Percentiles rank a stretch among this genome's conserved stretches.
phyloP scores from a whole-genome alignment of 2,888 invertebrate species.

The Metellina segmentata region DNA sequence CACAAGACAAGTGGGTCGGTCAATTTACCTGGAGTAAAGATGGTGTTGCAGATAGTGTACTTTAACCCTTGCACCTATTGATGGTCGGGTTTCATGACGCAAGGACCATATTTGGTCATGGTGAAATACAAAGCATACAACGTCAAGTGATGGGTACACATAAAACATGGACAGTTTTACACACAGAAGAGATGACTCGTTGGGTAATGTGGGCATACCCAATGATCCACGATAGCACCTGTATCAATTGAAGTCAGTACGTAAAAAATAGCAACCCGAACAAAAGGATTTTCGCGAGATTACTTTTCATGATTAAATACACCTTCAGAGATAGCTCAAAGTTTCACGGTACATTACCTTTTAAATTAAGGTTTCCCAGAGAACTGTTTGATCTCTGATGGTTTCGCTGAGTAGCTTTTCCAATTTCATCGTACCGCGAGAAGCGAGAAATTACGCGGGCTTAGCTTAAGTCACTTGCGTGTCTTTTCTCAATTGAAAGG shows the following conservation, averaged over 20 bases:
- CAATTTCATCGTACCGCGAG: background rate
- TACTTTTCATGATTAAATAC: background rate
- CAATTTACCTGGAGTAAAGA: too few species aligned
- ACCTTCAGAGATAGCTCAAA: background rate
- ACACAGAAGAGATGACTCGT: too few species aligned
- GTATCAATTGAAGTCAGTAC: background rate
- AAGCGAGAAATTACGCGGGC: slow-evolving; percentile 6
- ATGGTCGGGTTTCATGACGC: too few species aligned
- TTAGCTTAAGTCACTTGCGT: slow-evolving; percentile 4
- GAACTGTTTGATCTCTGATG: slow-evolving; percentile 3
- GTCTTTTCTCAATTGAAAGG: background rate
- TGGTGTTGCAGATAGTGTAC: too few species aligned
- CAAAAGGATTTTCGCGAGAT: background rate
- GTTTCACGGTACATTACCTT: background rate
- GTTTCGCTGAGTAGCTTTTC: slow-evolving; percentile 1
- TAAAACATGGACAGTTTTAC: too few species aligned
- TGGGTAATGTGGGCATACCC: too few species aligned
- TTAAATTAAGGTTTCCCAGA: slow-evolving; percentile 5
- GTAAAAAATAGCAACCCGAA: background rate
- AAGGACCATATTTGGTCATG: too few species aligned
- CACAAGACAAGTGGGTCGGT: too few species aligned
- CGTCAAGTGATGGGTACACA: too few species aligned
- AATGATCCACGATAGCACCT: too few species aligned
- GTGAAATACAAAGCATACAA: too few species aligned
- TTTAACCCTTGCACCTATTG: too few species aligned